phyloP scores from a whole-genome alignment of 2,113 vertebrate genomes.

The Ginglymostoma cirratum region DNA sequence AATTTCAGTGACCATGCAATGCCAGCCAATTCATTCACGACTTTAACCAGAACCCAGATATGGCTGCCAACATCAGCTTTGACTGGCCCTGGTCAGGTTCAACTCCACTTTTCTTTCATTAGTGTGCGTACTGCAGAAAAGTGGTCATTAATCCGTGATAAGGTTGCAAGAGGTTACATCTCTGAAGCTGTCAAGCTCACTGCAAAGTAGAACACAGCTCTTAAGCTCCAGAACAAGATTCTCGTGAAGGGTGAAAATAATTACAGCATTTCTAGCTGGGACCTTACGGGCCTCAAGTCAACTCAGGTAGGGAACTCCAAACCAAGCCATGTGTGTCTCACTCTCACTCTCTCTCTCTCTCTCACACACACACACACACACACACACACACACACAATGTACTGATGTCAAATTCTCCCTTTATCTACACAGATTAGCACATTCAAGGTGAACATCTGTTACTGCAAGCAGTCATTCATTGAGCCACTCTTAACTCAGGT shows the following conservation, averaged over 20 bases:
- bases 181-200: neutral
- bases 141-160: neutral
- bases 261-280: conserved; percentile 1
- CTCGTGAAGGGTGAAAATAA: conserved; percentile 24
- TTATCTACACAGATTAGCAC: neutral
- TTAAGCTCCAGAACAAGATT: neutral
- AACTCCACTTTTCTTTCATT: neutral
- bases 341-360: too few relatives aligned
- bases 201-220: neutral
- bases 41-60: neutral
- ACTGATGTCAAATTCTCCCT: neutral
- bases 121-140: too few relatives aligned
- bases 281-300: neutral
- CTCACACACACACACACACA: too few relatives aligned
- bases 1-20: neutral
- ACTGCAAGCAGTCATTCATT: neutral
- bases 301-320: neutral
- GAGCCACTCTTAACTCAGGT: neutral
- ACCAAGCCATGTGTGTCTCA: neutral
- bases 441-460: neutral
- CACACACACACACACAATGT: neutral
- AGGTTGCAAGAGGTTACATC: neutral
- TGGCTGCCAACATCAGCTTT: neutral
- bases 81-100: neutral
- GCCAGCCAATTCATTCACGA: neutral